Evolutionary conservation across 2,888 invertebrate genomes (phyloP).

Genomic region (Abrostola triplasia): DNA sequence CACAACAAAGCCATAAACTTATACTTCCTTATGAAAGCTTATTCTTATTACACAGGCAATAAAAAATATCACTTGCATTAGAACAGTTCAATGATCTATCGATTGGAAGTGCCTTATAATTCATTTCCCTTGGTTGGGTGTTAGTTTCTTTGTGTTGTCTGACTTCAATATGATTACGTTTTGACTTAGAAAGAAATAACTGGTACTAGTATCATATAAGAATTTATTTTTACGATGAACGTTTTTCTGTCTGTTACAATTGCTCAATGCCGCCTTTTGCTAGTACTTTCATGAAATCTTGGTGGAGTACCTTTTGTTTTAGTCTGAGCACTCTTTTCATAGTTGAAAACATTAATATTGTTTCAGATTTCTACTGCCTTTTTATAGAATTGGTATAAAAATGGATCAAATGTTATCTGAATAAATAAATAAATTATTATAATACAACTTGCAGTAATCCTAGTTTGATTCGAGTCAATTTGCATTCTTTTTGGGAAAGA

Average conservation of each 20-base stretch:
- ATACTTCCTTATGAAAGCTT: no score
- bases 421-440: no score
- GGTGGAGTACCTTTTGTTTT: neutral
- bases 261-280: slow-evolving; percentile 3
- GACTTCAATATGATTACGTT: slow-evolving; percentile 6
- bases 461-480: no score
- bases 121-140: slow-evolving; percentile 31
- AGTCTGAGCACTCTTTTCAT: neutral
- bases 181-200: slow-evolving; percentile 24
- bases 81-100: slow-evolving; percentile 22
- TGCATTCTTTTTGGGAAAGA: no score
- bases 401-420: no score
- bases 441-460: no score
- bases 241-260: slow-evolving; percentile 7
- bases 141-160: neutral
- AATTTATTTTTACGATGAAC: slow-evolving; percentile 25
- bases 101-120: slow-evolving; percentile 28
- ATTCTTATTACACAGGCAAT: no score
- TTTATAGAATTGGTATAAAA: no score
- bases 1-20: no score
- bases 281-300: slow-evolving; percentile 5
- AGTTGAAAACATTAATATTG: no score
- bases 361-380: no score
- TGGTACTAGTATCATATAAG: slow-evolving; percentile 25
- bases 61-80: neutral